Conservation (phyloP, 1,140 invertebrate genomes). For the Ganaspis sp. region DNA sequence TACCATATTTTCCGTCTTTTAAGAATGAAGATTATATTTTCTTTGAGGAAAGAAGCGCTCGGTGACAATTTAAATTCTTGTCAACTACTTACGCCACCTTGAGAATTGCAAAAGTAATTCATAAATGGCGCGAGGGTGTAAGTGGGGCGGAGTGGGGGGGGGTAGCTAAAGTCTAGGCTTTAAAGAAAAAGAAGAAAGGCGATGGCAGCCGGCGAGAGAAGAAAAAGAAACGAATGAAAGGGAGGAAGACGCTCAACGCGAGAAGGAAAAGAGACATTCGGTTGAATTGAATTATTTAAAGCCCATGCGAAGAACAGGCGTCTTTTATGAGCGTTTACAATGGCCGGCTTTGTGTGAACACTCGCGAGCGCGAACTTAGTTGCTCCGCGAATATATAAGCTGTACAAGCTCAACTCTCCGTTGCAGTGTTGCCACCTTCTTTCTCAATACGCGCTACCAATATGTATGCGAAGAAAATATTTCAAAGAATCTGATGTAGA, state of each 20-base stretch:
- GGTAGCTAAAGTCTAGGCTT: conserved; percentile 3
- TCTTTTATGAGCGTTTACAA: conserved; percentile 71
- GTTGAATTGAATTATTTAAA: conserved; percentile 76
- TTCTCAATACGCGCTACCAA: neutral
- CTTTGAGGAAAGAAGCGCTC: neutral
- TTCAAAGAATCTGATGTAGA: neutral
- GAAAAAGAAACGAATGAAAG: conserved; percentile 49
- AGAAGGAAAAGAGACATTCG: conserved; percentile 65
- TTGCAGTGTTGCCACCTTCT: conserved; percentile 18
- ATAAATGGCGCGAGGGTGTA: neutral
- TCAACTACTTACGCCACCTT: neutral
- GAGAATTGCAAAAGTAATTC: neutral
- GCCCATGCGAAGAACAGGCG: conserved; percentile 71
- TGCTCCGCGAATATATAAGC: conserved; percentile 47
- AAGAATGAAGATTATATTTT: neutral
- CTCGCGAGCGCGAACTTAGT: conserved; percentile 46
- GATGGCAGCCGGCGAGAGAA: conserved; percentile 40
- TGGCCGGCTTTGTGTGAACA: conserved; percentile 68
- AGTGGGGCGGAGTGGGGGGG: neutral
- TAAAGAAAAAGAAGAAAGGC: conserved; percentile 22
- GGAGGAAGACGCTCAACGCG: conserved; percentile 48
- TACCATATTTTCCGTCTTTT: conserved; percentile 9
- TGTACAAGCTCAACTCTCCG: neutral
- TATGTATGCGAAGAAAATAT: neutral
- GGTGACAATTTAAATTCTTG: conserved; percentile 12